A percentile compares a stretch with the other conserved stretches of the same genome.
Evolutionary conservation across 2,113 vertebrate genomes (phyloP).

Genomic region (Grantiella picta): DNA sequence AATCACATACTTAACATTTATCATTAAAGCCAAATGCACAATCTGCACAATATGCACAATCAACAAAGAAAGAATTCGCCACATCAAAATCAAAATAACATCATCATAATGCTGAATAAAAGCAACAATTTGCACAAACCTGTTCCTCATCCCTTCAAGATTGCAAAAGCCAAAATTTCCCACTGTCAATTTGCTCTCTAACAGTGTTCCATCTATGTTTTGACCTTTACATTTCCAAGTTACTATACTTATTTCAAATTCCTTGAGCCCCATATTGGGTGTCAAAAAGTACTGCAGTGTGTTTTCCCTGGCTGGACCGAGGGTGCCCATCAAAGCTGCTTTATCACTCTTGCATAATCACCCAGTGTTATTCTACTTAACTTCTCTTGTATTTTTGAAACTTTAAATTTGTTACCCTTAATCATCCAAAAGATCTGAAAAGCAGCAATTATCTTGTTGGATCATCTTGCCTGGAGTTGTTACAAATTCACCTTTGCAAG

Average conservation of each 20-base stretch:
- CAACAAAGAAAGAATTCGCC: background rate
- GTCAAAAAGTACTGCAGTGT: background rate
- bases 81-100: background rate
- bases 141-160: background rate
- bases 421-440: background rate
- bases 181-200: background rate
- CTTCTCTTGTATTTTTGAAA: background rate
- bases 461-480: background rate
- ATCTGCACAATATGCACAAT: background rate
- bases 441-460: background rate
- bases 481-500: background rate
- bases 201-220: background rate
- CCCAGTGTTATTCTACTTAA: background rate
- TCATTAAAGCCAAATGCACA: accelerated
- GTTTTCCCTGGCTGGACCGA: background rate
- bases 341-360: background rate
- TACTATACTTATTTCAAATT: background rate
- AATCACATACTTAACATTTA: background rate
- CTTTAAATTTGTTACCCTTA: background rate
- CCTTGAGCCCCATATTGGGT: too few relatives aligned
- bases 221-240: background rate
- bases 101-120: background rate
- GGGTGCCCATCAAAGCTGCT: background rate
- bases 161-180: background rate
- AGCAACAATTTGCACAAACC: background rate